These are phyloP conservation scores for Toxotes jaculatrix DNA, from an alignment of 2,113 vertebrate species.

Conservation along the genomic window DNA sequence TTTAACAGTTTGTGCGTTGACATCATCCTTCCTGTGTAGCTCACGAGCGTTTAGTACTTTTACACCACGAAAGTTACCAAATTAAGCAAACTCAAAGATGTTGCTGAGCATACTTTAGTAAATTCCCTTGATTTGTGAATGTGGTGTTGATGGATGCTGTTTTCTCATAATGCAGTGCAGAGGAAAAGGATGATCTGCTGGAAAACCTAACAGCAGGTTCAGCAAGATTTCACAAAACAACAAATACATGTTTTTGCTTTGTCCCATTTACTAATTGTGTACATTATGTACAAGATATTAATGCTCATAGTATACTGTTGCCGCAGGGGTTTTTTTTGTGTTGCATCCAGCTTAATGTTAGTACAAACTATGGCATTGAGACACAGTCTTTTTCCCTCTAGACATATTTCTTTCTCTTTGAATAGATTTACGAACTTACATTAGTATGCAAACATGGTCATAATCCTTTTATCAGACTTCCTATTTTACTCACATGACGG, in stretches of 20 bases:
- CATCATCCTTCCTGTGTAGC: too few relatives aligned
- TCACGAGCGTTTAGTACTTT: neutral
- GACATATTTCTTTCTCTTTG: neutral
- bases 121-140: conserved; percentile 1
- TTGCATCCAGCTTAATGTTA: neutral
- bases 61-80: neutral
- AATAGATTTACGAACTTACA: neutral
- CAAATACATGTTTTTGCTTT: too few relatives aligned
- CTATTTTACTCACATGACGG: neutral
- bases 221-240: too few relatives aligned
- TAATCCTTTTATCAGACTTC: neutral
- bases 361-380: neutral
- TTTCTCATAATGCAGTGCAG: neutral
- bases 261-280: too few relatives aligned
- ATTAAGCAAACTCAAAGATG: neutral
- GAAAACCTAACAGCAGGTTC: neutral
- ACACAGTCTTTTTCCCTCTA: neutral
- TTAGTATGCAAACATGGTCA: neutral
- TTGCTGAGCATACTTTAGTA: neutral
- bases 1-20: neutral
- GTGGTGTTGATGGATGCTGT: neutral
- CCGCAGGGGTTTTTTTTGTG: too few relatives aligned
- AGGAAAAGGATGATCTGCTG: neutral
- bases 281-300: too few relatives aligned
- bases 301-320: too few relatives aligned